Evolutionary conservation across 2,888 invertebrate species (phyloP), one percentile per base, ranked within the genome.

Genomic region (Drosophila setosimentum): DNA sequence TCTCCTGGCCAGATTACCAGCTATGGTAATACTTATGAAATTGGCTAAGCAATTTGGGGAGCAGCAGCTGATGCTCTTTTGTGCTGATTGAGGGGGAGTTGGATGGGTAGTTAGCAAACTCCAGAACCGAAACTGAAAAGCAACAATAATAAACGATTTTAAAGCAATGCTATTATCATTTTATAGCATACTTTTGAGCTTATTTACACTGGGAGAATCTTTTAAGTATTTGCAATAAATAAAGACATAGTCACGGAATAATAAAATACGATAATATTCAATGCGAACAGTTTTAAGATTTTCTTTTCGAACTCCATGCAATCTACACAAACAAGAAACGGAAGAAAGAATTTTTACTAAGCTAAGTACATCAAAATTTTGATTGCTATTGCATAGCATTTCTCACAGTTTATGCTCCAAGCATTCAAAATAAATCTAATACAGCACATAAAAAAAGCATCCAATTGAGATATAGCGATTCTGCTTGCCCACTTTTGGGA

Each of bases 121-220:
- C 10, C n/a, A 8, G 13, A 29, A n/a, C n/a, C 27, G 30, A 49
- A 49, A 68, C 55, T 68, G 54, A 40, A 16, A n/a, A 40, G 32
- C 40, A 58, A 69, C 57, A 70, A 50, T 58, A 68, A 58, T 55
- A 70, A 68, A 50, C 40, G 68, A 24, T 50, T 60, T 50, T 55
- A 54, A 42, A 59, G 49, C 42, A 60, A 45, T 29, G 21, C 37
- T 42, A 45, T 75, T 55, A 67, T 29, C 55, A 66, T 48, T 68
- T 61, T 49, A 75, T 58, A 58, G 68, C 68, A 51, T 42, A 48
- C 69, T 53, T 73, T 49, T 40, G 18, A 58, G 61, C 68, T 33
- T n/a, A 27, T 13, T 4, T 53, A 35, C 74, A 65, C 66, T 59
- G 60, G 21, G 40, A 55, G 45, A 75, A 74, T 54, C 2, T 29